Conservation (phyloP, 64 coral and sea anemone species). For the Platygyra sinensis region DNA sequence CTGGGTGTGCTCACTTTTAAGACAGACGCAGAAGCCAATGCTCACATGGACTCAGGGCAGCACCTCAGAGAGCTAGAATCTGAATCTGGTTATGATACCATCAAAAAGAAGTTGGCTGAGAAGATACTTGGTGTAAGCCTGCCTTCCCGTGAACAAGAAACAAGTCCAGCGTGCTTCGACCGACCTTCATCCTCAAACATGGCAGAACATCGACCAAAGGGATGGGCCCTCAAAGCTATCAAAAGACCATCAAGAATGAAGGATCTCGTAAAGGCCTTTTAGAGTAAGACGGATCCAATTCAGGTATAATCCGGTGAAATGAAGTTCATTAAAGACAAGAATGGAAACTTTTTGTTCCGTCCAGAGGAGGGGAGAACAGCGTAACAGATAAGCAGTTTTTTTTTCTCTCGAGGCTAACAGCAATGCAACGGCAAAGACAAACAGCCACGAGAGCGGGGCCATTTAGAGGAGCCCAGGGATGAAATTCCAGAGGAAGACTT, state of each 20-base stretch:
- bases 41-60: constrained; percentile 57
- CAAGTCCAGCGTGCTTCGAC: neutral
- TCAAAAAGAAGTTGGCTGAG: constrained; percentile 57
- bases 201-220: constrained; percentile 29
- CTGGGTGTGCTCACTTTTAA: constrained; percentile 58
- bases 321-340: too few species aligned
- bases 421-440: constrained; percentile 29
- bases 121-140: constrained; percentile 11
- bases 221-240: constrained; percentile 27
- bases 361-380: constrained; percentile 71
- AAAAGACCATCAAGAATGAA: constrained; percentile 19
- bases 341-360: too few species aligned
- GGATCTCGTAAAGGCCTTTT: constrained; percentile 24
- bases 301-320: constrained; percentile 65
- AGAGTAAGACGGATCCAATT: constrained; percentile 65
- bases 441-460: neutral
- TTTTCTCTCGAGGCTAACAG: constrained; percentile 54
- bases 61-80: constrained; percentile 47
- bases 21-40: constrained; percentile 26
- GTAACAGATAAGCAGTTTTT: constrained; percentile 56
- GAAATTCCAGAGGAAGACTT: too few species aligned
- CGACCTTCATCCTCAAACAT: neutral
- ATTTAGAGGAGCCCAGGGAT: neutral
- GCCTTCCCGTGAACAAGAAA: neutral
- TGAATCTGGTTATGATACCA: constrained; percentile 15